Evolutionary conservation across 2,113 vertebrate species (phyloP).

Genomic region (Gymnarchus niloticus): DNA sequence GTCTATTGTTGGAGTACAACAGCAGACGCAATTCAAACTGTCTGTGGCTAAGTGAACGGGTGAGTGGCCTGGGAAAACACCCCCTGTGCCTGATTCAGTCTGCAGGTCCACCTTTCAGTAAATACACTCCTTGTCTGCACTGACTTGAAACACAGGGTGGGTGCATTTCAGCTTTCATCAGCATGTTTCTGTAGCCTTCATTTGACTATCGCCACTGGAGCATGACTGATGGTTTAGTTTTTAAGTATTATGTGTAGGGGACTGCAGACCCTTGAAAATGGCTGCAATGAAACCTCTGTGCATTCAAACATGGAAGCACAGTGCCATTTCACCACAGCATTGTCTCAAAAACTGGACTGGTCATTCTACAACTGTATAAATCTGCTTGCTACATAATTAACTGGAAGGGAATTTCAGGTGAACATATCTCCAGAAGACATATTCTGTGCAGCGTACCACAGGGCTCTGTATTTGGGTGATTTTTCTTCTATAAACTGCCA

Average conservation of each 20-base stretch:
- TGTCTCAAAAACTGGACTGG: no score
- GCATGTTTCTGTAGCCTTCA: neutral
- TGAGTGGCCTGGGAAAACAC: slow-evolving; percentile 22
- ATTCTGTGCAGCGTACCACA: no score
- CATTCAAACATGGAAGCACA: no score
- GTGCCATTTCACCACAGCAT: no score
- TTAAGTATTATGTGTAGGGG: neutral
- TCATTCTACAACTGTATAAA: no score
- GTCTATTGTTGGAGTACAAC: neutral
- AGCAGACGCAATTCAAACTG: neutral
- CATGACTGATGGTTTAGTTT: neutral
- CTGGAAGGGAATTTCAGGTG: no score
- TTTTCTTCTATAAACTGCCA: no score
- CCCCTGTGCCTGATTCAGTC: neutral
- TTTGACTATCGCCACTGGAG: neutral
- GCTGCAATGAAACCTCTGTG: neutral
- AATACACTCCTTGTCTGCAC: neutral
- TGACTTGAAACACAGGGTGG: neutral
- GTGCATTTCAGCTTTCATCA: neutral
- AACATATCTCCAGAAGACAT: no score
- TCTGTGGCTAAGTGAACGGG: slow-evolving; percentile 13
- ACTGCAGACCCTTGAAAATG: neutral
- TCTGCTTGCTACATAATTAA: no score
- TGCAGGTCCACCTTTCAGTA: neutral
- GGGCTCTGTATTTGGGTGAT: no score